Evolutionary conservation across 1,140 invertebrate species (phyloP), one percentile per base, ranked within the genome.

Genomic region (Caerostris extrusa): DNA sequence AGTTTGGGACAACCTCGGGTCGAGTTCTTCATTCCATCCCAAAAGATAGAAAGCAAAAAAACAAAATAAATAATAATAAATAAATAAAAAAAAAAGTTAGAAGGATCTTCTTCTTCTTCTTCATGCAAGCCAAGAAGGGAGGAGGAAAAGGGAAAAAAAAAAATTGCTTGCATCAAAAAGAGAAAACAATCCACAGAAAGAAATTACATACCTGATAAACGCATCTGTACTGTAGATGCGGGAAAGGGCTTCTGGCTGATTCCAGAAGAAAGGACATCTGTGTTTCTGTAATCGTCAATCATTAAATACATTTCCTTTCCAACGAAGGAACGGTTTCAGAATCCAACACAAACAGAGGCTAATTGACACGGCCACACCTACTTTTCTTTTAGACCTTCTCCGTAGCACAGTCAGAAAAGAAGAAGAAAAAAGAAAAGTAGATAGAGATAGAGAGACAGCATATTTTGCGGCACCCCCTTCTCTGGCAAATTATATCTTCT

Each of bases 331-430:
- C 86, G 61, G 86, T 82, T 92, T 92, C 82, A 55, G 7, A 86
- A 92, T 71, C 82, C 91, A 92, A 92, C 91, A 92, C 91, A 92
- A 92, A 92, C 91, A 92, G 82, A 86, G 60, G 57, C 91, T 92
- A 92, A 92, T 92, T 92, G 91, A 92, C 91, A 92, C 91, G 91
- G 82, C 91, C 91, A 92, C 91, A 92, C 91, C 91, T 91, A 34
- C 60, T 12, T 8, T 55, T 14, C 90, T 17, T 34, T 77, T 3
- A 34, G 61, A 64, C 34, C 85, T 87, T 34, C 10, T 7, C 56
- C 57, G 12, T 14, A 19, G 7, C 14, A 50, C 8, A 58, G 6
- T 7, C 34, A 77, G 71, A 50, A 77, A 10, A 10, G 12, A 64
- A 14, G 12, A 64, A 5, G 12, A 77, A 77, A 50, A 77, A 53